Conservation (phyloP, 92 coral and sea anemone genomes). For the Siderastrea radians region DNA sequence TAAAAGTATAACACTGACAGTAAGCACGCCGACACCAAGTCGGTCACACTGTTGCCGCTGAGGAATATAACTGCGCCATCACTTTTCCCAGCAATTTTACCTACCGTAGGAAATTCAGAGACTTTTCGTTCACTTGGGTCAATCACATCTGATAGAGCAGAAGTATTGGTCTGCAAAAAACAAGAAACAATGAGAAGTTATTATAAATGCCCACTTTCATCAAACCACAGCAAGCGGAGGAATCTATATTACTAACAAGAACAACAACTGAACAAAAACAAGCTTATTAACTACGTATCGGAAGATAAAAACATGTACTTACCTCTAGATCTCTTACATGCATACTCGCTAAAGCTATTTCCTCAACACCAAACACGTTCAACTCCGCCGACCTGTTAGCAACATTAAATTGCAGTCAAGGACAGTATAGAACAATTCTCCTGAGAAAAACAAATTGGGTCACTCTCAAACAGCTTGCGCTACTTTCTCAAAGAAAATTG, state of each 20-base stretch:
- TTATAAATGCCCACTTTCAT: not conserved
- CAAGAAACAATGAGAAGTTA: not conserved
- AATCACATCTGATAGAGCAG: slow-evolving; percentile 66
- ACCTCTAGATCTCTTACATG: slow-evolving; percentile 67
- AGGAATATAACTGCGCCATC: not conserved
- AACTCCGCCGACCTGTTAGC: slow-evolving; percentile 63
- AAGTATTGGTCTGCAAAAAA: slow-evolving; percentile 16
- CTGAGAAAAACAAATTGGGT: not conserved
- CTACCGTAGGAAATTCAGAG: slow-evolving; percentile 46
- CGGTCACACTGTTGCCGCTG: too few species aligned
- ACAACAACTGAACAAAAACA: too few species aligned
- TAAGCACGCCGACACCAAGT: too few species aligned
- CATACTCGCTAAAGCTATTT: slow-evolving; percentile 56
- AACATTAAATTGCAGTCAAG: not conserved
- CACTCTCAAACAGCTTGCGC: too few species aligned
- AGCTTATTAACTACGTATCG: too few species aligned
- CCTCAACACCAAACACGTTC: slow-evolving; percentile 81
- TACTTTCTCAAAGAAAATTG: too few species aligned
- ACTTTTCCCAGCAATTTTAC: not conserved
- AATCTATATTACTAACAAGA: too few species aligned
- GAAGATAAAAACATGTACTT: not conserved
- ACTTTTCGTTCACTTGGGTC: slow-evolving; percentile 68
- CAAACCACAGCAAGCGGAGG: too few species aligned
- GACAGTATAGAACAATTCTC: not conserved
- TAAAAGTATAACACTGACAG: too few species aligned